Base-by-base conservation (phyloP, 1,140 invertebrate species). In the Spodoptera litura region DNA sequence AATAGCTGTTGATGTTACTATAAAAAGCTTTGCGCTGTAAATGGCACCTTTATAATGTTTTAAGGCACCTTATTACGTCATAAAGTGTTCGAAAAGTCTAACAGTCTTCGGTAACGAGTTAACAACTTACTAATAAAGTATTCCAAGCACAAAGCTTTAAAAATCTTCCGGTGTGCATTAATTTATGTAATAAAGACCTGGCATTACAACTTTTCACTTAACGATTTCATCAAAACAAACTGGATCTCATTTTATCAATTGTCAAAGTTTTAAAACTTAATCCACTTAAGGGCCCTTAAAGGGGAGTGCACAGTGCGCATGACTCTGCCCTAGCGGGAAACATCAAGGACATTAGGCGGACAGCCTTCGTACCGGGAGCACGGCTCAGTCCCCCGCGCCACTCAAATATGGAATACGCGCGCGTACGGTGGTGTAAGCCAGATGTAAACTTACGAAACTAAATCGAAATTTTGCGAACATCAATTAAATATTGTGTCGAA, bases 201-300 rank as follows among this genome's bases (percentile, higher is more conserved):
- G 52, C 74, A 77, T 77, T 77, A 77, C 62, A 77, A 92, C 89
- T 91, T 91, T 90, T 89, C 84, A 88, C 89, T 91, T 88, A 91
- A 88, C 79, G 83, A 87, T 88, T 89, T 78, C 82, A 85, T 84
- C 85, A 85, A 91, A 86, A 87, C 85, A 93, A 91, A 90, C 87
- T 88, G 85, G 85, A 90, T 91, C 88, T 88, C 87, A 88, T 92
- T 92, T 91, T 89, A 93, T 90, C 89, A 91, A 93, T 91, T 90
- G 89, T 91, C 87, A 89, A 92, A 93, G 88, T 93, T 93, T 93
- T 90, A 93, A 92, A 93, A 93, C 91, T 94, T 91, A 94, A 92
- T 94, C 89, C 90, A 91, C 89, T 91, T 93, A 89, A 90, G 91
- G 89, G 89, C 91, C 91, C 88, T 91, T 92, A 88, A 87, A 82